Evolutionary conservation across 35 echinoderm and acorn worm species (phyloP).

Genomic region (Diadema setosum): DNA sequence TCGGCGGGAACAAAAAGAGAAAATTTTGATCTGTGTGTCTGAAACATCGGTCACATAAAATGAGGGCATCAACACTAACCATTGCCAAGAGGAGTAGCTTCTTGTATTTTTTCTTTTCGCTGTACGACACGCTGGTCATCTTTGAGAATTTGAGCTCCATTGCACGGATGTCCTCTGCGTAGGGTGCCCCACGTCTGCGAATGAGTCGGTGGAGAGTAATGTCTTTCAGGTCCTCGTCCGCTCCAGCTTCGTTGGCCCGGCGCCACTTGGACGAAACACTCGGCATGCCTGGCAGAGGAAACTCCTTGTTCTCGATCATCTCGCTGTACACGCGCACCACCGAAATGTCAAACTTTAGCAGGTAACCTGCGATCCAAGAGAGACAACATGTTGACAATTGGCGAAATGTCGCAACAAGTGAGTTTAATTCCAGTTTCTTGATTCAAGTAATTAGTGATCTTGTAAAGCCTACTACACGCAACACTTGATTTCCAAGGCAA

Average conservation of each 20-base stretch:
- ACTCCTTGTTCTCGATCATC: constrained; percentile 50
- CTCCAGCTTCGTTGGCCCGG: not conserved
- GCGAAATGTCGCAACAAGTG: too few species aligned
- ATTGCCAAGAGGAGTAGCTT: not conserved
- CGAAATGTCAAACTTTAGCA: constrained; percentile 54
- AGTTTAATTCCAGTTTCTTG: too few species aligned
- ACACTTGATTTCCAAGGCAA: too few species aligned
- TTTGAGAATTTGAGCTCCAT: not conserved
- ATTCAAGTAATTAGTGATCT: too few species aligned
- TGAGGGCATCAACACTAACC: not conserved
- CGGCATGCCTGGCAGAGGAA: constrained; percentile 56
- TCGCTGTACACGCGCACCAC: constrained; percentile 84
- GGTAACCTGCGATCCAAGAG: constrained; percentile 59
- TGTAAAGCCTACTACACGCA: too few species aligned
- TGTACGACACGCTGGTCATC: too few species aligned
- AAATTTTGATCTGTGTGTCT: too few species aligned
- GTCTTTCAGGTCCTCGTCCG: not conserved
- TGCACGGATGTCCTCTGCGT: constrained; percentile 28
- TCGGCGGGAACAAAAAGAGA: too few species aligned
- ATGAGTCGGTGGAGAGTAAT: constrained; percentile 54
- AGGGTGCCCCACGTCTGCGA: not conserved
- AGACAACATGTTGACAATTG: too few species aligned
- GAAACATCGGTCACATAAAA: too few species aligned
- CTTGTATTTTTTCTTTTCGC: not conserved
- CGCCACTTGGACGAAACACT: constrained; percentile 26